Percentiles rank a stretch among this genome's conserved stretches.
These are phyloP conservation scores for Acropternis orthonyx DNA, from an alignment of 2,797 vertebrate genomes.

Conservation along the genomic window DNA sequence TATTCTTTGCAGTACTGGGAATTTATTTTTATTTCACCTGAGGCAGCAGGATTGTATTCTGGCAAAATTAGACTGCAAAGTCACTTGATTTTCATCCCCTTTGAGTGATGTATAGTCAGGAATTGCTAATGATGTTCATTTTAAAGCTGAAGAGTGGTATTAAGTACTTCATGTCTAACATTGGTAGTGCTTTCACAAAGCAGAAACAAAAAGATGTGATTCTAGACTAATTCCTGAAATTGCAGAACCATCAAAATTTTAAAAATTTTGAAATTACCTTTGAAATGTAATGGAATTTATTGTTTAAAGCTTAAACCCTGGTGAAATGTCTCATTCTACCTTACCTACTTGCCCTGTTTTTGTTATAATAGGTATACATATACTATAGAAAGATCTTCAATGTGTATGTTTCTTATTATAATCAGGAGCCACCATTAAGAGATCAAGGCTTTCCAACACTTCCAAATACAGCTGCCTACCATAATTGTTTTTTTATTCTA, in stretches of 20 bases:
- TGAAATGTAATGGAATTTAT: neutral
- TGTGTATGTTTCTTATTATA: neutral
- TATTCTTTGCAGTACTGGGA: neutral
- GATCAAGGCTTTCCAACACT: neutral
- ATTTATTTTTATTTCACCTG: constrained; percentile 21
- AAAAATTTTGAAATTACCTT: neutral
- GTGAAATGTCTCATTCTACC: neutral
- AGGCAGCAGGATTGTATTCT: neutral
- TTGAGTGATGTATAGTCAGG: neutral
- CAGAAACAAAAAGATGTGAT: neutral
- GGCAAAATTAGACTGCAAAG: constrained; percentile 1
- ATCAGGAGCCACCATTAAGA: neutral
- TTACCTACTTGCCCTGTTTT: neutral
- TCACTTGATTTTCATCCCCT: constrained; percentile 1
- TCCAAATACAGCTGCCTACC: neutral
- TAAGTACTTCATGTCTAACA: neutral
- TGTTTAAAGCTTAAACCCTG: neutral
- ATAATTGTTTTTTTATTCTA: constrained; percentile 3
- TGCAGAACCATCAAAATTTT: neutral
- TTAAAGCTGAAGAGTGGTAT: neutral
- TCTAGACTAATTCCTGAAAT: neutral
- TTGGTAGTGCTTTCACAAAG: neutral
- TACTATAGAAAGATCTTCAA: neutral
- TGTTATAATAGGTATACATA: neutral
- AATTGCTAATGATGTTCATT: neutral